Conservation (phyloP, 1,140 invertebrate species). For the Drosophila rhopaloa region DNA sequence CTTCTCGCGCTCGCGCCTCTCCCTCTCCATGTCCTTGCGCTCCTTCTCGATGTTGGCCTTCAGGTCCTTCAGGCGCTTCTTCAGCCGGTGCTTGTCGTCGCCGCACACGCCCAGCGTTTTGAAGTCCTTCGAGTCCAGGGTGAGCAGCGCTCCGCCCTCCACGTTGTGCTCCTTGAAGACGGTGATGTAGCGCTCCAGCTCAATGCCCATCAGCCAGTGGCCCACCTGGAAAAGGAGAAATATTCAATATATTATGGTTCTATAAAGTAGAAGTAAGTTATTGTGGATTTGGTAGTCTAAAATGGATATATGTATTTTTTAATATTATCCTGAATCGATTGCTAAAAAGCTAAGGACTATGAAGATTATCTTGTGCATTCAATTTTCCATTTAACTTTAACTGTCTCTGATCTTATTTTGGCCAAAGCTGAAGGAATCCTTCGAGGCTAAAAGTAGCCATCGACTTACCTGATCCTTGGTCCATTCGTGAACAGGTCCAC, state of each 20-base stretch:
- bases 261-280: too few relatives aligned
- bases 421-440: too few relatives aligned
- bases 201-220: conserved; percentile 93
- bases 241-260: too few relatives aligned
- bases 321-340: too few relatives aligned
- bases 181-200: conserved; percentile 92
- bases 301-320: too few relatives aligned
- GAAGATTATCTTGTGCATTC: too few relatives aligned
- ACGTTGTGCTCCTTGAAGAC: conserved; percentile 94
- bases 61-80: conserved; percentile 95
- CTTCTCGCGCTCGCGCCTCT: conserved; percentile 91
- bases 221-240: conserved; percentile 88
- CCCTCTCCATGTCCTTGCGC: conserved; percentile 89
- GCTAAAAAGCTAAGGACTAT: too few relatives aligned
- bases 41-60: conserved; percentile 92
- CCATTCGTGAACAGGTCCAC: conserved; percentile 92
- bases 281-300: too few relatives aligned
- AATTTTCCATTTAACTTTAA: too few relatives aligned
- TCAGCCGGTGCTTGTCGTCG: conserved; percentile 93
- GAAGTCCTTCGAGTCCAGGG: conserved; percentile 94
- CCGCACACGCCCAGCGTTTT: conserved; percentile 93
- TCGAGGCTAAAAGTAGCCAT: too few relatives aligned
- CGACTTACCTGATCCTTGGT: conserved; percentile 91
- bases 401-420: too few relatives aligned
- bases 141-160: conserved; percentile 92